Conservation (phyloP, 2,113 vertebrate genomes). For the Orycteropus afer region DNA sequence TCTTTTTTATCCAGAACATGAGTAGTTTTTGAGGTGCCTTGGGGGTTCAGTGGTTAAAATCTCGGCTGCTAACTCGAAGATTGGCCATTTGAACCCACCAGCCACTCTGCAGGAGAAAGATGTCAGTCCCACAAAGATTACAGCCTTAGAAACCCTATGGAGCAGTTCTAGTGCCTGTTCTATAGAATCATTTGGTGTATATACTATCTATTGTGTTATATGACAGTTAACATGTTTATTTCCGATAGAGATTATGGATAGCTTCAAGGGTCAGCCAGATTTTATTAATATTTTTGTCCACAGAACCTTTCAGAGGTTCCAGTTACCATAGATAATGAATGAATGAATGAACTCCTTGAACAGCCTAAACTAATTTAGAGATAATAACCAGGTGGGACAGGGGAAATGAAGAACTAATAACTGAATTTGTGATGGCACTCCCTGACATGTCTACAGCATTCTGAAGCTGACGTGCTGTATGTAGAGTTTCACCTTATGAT, state of each 20-base stretch:
- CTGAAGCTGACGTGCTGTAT: background rate
- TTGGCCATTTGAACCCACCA: background rate
- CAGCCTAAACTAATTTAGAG: background rate
- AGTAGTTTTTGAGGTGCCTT: background rate
- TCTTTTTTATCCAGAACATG: background rate
- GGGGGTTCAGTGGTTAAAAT: background rate
- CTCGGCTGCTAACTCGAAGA: background rate
- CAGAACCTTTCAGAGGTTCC: background rate
- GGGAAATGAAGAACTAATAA: background rate
- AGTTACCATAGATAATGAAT: background rate
- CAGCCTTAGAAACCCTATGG: no score
- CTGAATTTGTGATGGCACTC: no score
- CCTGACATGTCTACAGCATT: background rate
- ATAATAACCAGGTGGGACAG: background rate
- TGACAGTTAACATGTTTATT: background rate
- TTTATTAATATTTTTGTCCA: background rate
- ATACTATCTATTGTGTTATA: background rate
- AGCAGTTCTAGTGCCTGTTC: no score
- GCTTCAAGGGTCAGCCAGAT: background rate
- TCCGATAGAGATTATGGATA: background rate
- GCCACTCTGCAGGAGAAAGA: background rate
- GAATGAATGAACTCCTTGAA: background rate
- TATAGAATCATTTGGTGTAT: background rate
- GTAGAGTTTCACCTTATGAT: background rate
- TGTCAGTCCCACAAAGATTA: background rate